Conservation (phyloP, 53 echinoderm and acorn worm species). For the Stichopus horrens region DNA sequence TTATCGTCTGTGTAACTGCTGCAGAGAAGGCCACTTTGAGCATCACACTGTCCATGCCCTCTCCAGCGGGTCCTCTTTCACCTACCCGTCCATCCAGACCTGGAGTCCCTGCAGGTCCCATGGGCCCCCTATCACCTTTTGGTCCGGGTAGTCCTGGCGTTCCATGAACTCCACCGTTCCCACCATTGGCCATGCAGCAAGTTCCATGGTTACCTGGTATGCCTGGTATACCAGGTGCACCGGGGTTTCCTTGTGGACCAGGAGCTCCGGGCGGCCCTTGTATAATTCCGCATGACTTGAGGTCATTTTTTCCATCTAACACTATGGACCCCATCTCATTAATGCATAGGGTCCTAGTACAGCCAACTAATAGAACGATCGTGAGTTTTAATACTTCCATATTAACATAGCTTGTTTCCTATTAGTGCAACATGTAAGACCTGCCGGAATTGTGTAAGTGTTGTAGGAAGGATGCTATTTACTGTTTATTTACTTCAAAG, state of each 20-base stretch:
- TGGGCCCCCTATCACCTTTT: constrained; percentile 45
- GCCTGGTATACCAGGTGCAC: constrained; percentile 70
- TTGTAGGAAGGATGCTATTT: neutral
- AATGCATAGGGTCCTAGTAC: neutral
- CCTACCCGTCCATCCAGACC: constrained; percentile 74
- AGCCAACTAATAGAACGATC: neutral
- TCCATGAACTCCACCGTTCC: constrained; percentile 31
- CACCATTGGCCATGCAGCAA: constrained; percentile 48
- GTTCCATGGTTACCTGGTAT: constrained; percentile 77
- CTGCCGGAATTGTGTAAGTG: neutral
- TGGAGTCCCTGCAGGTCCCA: constrained; percentile 54
- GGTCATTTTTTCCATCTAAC: constrained; percentile 8
- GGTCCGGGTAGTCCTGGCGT: constrained; percentile 51
- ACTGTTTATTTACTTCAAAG: neutral
- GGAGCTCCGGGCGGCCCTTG: constrained; percentile 67
- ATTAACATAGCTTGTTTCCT: neutral
- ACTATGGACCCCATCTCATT: constrained; percentile 14
- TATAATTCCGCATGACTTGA: neutral
- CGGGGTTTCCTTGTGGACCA: constrained; percentile 66
- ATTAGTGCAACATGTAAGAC: neutral
- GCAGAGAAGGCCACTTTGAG: constrained; percentile 68
- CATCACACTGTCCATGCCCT: constrained; percentile 30
- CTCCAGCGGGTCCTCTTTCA: constrained; percentile 60
- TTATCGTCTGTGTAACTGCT: constrained; percentile 69
- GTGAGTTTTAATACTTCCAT: neutral